Base-by-base conservation (phyloP, 2,888 invertebrate species). In the Drosophila affinis region DNA sequence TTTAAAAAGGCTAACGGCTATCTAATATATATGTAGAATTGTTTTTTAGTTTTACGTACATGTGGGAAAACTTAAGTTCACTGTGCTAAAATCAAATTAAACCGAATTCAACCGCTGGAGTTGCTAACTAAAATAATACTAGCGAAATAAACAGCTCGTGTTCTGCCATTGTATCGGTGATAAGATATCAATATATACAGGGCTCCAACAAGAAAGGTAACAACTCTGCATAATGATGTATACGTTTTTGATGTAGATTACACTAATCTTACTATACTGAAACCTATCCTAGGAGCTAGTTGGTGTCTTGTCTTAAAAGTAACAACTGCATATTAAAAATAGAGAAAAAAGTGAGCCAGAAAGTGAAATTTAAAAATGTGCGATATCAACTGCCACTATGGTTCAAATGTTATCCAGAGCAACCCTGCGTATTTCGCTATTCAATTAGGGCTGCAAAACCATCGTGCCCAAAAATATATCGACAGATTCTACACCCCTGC, bases 101-200 rank as follows among this genome's bases (percentile, higher is more conserved):
- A 46, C 44, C 7, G 34, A 59, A 52, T 46, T 49, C 68, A 62
- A 72, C 74, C 77, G 59, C 69, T 48, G 60, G 72, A 69, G 51
- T 67, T 67, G 51, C 27, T 67, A 27, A 46, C 51, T 49, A 67
- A 79, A 86, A 65, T 85, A 82, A 82, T 86, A 85, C 88, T 87
- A 69, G 68, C 72, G 54, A 68, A 76, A 75, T 61, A 54, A 72
- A 68, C 17, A 44, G 45, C 39, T 32, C 21, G 67, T 29, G 51
- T 51, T 56, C 56, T 44, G 49, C 67, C 49, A 56, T 39, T 46
- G 62, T 24, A 18, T 64, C 27, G 45, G 34, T 72, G 84, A 85
- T 85, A 85, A 85, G 85, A 85, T 85, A 85, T 53, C 49, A 62
- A 56, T 67, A 39, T 39, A 39, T 39, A 3, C 14, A 82, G 83